Percentiles rank a stretch among this genome's conserved stretches.
Evolutionary conservation across 2,888 invertebrate species (phyloP).

Genomic region (Habroteleia sp.): DNA sequence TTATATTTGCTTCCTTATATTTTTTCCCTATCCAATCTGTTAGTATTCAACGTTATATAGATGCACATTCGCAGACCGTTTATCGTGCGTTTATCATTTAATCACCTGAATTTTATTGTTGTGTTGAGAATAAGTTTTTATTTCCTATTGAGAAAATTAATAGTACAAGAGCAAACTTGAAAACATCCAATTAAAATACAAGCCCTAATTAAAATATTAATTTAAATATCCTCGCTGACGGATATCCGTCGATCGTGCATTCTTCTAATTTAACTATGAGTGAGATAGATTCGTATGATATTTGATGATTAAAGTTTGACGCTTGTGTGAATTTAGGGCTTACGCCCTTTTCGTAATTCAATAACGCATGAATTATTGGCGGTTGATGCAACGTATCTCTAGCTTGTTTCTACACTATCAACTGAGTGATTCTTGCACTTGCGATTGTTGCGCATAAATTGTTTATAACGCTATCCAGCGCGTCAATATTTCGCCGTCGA

Average conservation of each 20-base stretch:
- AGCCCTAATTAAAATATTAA: too few relatives aligned
- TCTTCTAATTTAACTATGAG: conserved; percentile 4
- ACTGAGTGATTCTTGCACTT: conserved; percentile 20
- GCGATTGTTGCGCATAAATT: conserved; percentile 44
- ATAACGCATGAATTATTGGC: conserved; percentile 24
- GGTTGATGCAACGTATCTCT: background rate
- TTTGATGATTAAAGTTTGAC: conserved; percentile 23
- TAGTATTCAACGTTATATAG: too few relatives aligned
- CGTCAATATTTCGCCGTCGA: conserved; percentile 31
- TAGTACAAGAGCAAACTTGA: too few relatives aligned
- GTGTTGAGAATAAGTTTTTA: too few relatives aligned
- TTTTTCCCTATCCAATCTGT: too few relatives aligned
- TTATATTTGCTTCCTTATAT: too few relatives aligned
- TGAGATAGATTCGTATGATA: conserved; percentile 5
- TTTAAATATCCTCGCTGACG: conserved; percentile 6
- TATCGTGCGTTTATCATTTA: too few relatives aligned
- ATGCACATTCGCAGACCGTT: too few relatives aligned
- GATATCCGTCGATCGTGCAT: background rate
- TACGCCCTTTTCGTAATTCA: conserved; percentile 22
- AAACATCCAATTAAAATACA: too few relatives aligned
- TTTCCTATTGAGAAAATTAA: too few relatives aligned
- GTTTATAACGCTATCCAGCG: conserved; percentile 36
- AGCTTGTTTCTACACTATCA: background rate
- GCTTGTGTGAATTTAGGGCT: conserved; percentile 10
- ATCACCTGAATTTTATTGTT: too few relatives aligned